These are phyloP conservation scores for Alexandromys fortis DNA, from an alignment of 2,113 vertebrate species.

Conservation along the genomic window DNA sequence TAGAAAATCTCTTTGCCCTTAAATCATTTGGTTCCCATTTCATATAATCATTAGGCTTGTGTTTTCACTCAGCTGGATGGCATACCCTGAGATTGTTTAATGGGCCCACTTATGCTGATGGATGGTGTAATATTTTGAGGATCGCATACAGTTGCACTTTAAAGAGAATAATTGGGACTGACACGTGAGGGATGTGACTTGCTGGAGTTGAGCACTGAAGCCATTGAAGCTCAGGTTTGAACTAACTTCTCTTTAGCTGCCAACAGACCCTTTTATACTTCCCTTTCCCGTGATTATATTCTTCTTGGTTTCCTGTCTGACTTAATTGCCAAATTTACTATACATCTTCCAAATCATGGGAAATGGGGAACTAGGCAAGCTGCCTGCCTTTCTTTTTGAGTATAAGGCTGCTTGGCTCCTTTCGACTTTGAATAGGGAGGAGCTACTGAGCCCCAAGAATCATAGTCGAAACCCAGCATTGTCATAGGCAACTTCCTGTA, in stretches of 20 bases:
- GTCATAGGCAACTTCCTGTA: not conserved
- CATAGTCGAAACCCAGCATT: not conserved
- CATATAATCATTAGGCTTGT: conserved; percentile 57
- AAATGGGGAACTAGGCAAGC: not conserved
- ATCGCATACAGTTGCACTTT: conserved; percentile 37
- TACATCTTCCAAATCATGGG: conserved; percentile 12
- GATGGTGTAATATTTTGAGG: conserved; percentile 71
- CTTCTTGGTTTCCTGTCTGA: conserved; percentile 16
- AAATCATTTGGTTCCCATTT: conserved; percentile 63
- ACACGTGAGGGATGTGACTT: not conserved
- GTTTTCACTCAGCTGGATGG: conserved; percentile 52
- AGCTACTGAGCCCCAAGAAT: not conserved
- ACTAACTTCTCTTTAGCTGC: conserved; percentile 18
- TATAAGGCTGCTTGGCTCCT: not conserved
- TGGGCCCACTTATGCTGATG: conserved; percentile 56
- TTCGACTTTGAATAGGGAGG: not conserved
- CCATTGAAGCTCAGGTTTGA: conserved; percentile 13
- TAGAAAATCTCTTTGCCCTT: conserved; percentile 14
- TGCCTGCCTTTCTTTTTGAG: not conserved
- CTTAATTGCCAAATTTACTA: conserved; percentile 26
- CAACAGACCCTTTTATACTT: not conserved
- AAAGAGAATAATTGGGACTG: conserved; percentile 52
- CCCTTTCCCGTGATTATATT: not conserved
- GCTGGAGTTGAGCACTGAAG: not conserved
- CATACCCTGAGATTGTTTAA: conserved; percentile 58